These are phyloP conservation scores for Palloptera scutellata DNA, from an alignment of 2,888 invertebrate species.

Conservation along the genomic window DNA sequence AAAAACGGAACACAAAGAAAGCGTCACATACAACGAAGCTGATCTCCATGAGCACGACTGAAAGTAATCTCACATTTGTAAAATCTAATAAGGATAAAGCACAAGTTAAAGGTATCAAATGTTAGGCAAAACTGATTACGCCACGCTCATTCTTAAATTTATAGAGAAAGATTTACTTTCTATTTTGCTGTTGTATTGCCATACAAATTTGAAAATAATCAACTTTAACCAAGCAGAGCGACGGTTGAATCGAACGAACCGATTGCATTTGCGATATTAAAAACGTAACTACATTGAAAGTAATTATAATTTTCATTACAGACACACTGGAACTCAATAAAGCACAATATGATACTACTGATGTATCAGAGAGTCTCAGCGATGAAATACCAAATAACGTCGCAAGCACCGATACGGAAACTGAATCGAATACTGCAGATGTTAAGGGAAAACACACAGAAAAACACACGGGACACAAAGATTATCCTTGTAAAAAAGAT, in stretches of 20 bases:
- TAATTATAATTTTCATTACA: neutral
- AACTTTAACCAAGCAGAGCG: too few species aligned
- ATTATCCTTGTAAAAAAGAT: neutral
- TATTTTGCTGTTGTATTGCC: too few species aligned
- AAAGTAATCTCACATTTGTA: constrained; percentile 41
- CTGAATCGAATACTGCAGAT: neutral
- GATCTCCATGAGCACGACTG: constrained; percentile 31
- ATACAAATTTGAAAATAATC: too few species aligned
- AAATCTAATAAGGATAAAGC: constrained; percentile 27
- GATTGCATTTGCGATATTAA: too few species aligned
- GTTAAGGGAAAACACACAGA: constrained; percentile 3
- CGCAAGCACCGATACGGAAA: constrained; percentile 17
- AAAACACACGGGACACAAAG: constrained; percentile 4
- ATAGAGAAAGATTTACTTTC: too few species aligned
- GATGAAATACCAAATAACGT: constrained; percentile 35
- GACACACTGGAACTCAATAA: neutral
- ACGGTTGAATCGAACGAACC: too few species aligned
- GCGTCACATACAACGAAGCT: neutral
- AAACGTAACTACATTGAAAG: too few species aligned
- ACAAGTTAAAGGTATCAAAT: constrained; percentile 13
- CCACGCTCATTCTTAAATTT: too few species aligned
- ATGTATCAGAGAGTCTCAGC: constrained; percentile 51
- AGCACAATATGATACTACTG: constrained; percentile 44
- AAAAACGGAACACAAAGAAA: neutral
- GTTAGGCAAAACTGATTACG: neutral